These are phyloP conservation scores for Dasyprocta punctata DNA, from an alignment of 2,113 vertebrate species.

Conservation along the genomic window DNA sequence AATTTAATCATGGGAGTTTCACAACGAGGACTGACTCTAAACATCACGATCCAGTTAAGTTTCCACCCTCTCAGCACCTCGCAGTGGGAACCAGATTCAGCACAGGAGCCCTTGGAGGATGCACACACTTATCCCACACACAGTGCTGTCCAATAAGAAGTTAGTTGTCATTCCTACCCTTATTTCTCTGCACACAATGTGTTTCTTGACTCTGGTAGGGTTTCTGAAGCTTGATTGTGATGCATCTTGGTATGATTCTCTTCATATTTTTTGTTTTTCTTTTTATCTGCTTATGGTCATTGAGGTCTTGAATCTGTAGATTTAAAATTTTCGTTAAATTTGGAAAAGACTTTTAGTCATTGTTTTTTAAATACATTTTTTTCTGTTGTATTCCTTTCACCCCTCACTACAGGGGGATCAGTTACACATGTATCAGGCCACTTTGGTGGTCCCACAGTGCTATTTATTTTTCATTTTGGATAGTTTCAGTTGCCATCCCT, in stretches of 20 bases:
- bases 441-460: too few relatives aligned
- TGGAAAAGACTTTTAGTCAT: neutral
- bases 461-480: neutral
- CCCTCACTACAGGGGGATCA: accelerated
- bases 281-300: neutral
- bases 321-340: neutral
- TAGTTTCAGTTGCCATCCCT: neutral
- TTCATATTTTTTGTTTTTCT: neutral
- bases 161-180: neutral
- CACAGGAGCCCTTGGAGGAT: neutral
- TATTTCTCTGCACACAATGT: neutral
- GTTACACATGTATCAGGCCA: accelerated
- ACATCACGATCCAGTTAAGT: neutral
- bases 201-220: neutral
- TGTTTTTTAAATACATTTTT: neutral
- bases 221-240: neutral
- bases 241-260: neutral
- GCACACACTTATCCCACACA: too few relatives aligned
- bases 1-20: neutral
- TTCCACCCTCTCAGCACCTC: neutral
- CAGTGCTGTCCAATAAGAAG: neutral
- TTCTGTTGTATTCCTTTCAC: neutral
- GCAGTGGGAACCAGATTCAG: too few relatives aligned
- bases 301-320: neutral
- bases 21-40: too few relatives aligned